Evolutionary conservation across 1,140 invertebrate species (phyloP), one percentile per base, ranked within the genome.

Genomic region (Pogonomyrmex californicus): DNA sequence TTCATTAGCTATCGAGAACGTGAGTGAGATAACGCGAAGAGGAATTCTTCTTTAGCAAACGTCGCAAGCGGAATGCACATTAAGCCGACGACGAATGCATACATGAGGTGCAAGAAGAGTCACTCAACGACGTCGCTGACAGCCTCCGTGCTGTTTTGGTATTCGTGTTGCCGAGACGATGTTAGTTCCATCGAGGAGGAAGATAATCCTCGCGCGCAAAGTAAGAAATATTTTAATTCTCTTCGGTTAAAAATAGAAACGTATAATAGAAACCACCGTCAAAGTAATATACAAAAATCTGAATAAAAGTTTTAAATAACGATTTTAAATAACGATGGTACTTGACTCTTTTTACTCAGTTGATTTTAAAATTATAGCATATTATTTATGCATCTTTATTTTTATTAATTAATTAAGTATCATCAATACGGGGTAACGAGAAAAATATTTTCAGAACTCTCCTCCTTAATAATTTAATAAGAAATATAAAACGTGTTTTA

Each of bases 61-160:
- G 85, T 91, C 65, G 62, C 86, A 54, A 70, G 47, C 70, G 60
- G 87, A 82, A 81, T 87, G 88, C 86, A 75, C 75, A 41, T 91
- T 90, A 86, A 81, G 23, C 81, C 82, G 78, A 86, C 79, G 83
- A 91, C 88, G 88, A 88, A 85, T 91, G 83, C 75, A 62, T 86
- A 79, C 86, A 94, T 83, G 93, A 94, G 87, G 93, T 94, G 93
- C 90, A 93, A 94, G 89, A 79, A 86, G 91, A 94, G 91, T 91
- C 91, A 93, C 93, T 94, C 91, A 94, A 93, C 87, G 92, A 89
- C 36, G 65, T 73, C 60, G 93, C 88, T 92, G 94, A 94, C 93
- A 93, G 93, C 90, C 41, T 71, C 77, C 44, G 51, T 58, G 86
- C 75, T 73, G 79, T 86, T 81, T 87, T 91, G 47, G 77, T 88